Evolutionary conservation across 2,113 vertebrate species (phyloP), one percentile per base, ranked within the genome.

Genomic region (Piprites chloris): DNA sequence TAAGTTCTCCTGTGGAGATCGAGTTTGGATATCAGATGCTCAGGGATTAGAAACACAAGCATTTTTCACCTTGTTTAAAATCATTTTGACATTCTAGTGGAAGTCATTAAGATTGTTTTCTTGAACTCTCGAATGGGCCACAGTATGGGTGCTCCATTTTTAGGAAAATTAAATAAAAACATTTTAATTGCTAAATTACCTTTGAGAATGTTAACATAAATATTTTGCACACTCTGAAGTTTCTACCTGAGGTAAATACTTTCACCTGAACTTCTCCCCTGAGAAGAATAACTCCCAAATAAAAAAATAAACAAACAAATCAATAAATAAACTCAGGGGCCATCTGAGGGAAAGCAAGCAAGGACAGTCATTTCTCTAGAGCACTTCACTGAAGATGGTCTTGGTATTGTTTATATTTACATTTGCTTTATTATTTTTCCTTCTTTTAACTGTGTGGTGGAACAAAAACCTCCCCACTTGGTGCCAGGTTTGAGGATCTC

Each of bases 91-190:
- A 3, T 75, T 91, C 87, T 50, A 47, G 39, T 83, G 35, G 55
- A 89, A 96, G 65, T 71, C 53, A 67, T 95, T 92, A 93, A 71
- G 52, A 65, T 20, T 87, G 50, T 80, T 94, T 94, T 86, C 65
- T 41, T 87, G 35, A 71, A 59, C 39, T 74, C 46, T 88, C 72
- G 49, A 68, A 66, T 8, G 61, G 44, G 33, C 30, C 84, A 68
- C 58, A 30, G 35, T 55, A 33, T n/a, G 27, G 33, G 65, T 17
- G n/a, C 71, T 14, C 17, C 22, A 37, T 42, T 87, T 91, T 81
- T 50, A 76, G 50, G 35, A 85, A 85, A 84, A 85, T 50, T 63
- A 49, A 65, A 85, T 66, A 33, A 85, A 91, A 85, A 5, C 3
- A 41, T 50, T 67, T 86, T 23, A 55, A 56, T 88, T 81, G 74